Evolutionary conservation across 2,888 invertebrate genomes (phyloP).

Genomic region (Hesperia comma): DNA sequence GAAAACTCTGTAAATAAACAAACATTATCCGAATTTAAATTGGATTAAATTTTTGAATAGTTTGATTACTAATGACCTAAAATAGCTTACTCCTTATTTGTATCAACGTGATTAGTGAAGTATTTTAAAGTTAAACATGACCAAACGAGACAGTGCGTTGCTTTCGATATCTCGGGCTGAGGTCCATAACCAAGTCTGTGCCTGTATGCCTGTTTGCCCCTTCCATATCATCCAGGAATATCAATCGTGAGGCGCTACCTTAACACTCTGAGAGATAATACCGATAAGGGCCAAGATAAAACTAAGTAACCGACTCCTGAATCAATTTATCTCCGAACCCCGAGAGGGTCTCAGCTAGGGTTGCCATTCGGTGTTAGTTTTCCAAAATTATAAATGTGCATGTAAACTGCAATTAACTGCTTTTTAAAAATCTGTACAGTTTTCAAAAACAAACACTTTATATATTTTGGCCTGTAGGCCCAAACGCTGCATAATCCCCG

Average conservation of each 20-base stretch:
- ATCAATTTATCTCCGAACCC: constrained; percentile 12
- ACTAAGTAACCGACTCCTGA: constrained; percentile 13
- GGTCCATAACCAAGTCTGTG: not conserved
- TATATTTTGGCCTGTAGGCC: too few relatives aligned
- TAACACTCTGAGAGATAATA: constrained; percentile 16
- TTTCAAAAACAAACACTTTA: too few relatives aligned
- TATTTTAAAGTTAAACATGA: not conserved
- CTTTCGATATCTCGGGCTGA: not conserved
- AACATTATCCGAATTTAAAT: too few relatives aligned
- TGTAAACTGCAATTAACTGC: too few relatives aligned
- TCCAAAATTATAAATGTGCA: not conserved
- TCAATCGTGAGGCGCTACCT: constrained; percentile 8
- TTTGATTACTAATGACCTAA: too few relatives aligned
- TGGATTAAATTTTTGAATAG: too few relatives aligned
- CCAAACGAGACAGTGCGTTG: not conserved
- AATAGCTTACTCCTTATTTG: too few relatives aligned
- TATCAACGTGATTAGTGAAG: too few relatives aligned
- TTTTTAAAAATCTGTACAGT: too few relatives aligned
- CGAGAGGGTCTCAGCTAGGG: not conserved
- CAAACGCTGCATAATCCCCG: not conserved
- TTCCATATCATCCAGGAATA: not conserved
- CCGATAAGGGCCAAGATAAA: constrained; percentile 9
- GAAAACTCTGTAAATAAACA: not conserved
- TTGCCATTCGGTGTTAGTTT: not conserved
- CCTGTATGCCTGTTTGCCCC: not conserved